These are phyloP conservation scores for Zosterops borbonicus DNA, from an alignment of 2,113 vertebrate species.

Conservation along the genomic window DNA sequence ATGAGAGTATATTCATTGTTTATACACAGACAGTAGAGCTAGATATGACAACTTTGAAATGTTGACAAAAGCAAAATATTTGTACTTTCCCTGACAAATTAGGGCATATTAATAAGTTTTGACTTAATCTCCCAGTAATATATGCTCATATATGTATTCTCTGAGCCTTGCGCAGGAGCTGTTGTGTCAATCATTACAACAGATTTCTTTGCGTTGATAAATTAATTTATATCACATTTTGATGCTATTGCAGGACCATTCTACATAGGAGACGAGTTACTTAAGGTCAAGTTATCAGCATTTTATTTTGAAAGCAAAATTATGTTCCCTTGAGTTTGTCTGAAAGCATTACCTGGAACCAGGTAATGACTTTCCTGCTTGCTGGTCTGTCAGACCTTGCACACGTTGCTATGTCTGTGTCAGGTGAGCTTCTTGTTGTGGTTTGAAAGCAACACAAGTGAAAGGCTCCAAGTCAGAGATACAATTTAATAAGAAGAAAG, in stretches of 20 bases:
- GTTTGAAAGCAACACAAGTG: no score
- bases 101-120: background rate
- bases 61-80: background rate
- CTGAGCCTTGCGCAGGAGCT: background rate
- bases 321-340: background rate
- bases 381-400: background rate
- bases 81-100: background rate
- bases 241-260: background rate
- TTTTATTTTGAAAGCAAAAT: background rate
- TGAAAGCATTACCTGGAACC: background rate
- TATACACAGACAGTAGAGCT: background rate
- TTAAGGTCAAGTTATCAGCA: background rate
- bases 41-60: background rate
- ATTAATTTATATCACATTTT: background rate
- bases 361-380: constrained; percentile 3
- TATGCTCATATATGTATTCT: background rate
- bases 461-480: no score
- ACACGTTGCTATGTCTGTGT: background rate
- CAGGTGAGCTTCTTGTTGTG: background rate
- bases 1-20: background rate
- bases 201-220: background rate
- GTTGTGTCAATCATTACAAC: background rate
- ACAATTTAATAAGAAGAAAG: no score
- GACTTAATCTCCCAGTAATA: background rate
- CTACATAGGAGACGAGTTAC: background rate